Percentiles rank a stretch among this genome's conserved stretches.
phyloP scores from a whole-genome alignment of 1,140 invertebrate genomes.

The Trypoxylus dichotomus region DNA sequence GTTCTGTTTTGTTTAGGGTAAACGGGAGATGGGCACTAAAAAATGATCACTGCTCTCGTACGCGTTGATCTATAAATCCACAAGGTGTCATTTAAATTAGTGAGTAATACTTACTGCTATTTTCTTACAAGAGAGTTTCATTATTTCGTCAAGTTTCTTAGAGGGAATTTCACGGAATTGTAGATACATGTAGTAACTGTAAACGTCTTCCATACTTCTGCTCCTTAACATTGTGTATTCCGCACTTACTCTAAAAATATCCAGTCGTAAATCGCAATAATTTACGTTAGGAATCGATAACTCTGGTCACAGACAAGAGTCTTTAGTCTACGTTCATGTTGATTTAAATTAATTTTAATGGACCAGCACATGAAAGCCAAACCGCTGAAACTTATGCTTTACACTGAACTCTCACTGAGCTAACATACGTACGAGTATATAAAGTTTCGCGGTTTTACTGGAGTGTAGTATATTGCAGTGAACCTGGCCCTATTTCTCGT shows the following conservation, averaged over 20 bases:
- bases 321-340: background rate
- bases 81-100: too few relatives aligned
- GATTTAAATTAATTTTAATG: conserved; percentile 23
- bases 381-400: conserved; percentile 3
- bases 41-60: too few relatives aligned
- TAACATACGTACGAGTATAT: conserved; percentile 5
- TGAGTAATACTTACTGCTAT: too few relatives aligned
- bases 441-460: conserved; percentile 15
- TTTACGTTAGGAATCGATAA: background rate
- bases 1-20: too few relatives aligned
- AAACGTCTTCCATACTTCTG: too few relatives aligned
- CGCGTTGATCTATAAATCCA: too few relatives aligned
- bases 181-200: too few relatives aligned
- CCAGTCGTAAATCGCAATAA: background rate
- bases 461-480: background rate
- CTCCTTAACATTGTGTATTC: too few relatives aligned
- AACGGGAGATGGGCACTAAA: too few relatives aligned
- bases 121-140: too few relatives aligned
- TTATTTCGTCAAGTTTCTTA: too few relatives aligned
- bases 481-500: background rate
- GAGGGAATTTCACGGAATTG: too few relatives aligned
- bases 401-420: background rate
- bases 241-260: background rate
- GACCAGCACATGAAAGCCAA: conserved; percentile 12
- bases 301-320: background rate